A percentile compares a stretch with the other conserved stretches of the same genome.
These are phyloP conservation scores for Lacerta viridis DNA, from an alignment of 2,797 vertebrate species.

Conservation along the genomic window DNA sequence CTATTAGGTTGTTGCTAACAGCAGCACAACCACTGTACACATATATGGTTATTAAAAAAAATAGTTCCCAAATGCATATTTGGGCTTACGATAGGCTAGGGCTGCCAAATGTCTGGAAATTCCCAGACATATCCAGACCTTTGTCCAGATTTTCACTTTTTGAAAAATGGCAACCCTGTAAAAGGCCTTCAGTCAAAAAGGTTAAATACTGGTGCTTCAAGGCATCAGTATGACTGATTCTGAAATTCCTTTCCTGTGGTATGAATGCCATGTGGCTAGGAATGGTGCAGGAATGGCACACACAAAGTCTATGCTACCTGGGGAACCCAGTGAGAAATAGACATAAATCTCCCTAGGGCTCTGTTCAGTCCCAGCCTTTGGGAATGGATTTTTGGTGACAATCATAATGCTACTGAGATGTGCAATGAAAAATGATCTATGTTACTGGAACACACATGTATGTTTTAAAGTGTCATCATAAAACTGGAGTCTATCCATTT, in stretches of 20 bases:
- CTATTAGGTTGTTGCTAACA: not conserved
- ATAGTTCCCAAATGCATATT: not conserved
- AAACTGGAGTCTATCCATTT: slow-evolving; percentile 18
- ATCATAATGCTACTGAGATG: not conserved
- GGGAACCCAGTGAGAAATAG: too few relatives aligned
- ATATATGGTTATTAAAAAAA: not conserved
- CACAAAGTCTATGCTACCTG: not conserved
- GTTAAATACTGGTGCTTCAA: not conserved
- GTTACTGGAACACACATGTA: not conserved
- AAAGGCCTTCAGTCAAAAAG: not conserved
- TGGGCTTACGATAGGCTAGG: not conserved
- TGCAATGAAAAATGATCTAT: not conserved
- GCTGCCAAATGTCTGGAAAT: too few relatives aligned
- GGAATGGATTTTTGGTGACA: not conserved
- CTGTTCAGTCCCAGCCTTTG: not conserved
- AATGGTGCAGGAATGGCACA: not conserved
- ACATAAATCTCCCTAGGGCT: too few relatives aligned
- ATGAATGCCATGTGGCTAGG: too few relatives aligned
- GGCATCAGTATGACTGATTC: not conserved
- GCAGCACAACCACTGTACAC: not conserved
- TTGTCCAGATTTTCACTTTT: too few relatives aligned
- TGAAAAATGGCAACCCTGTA: too few relatives aligned
- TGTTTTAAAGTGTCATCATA: not conserved
- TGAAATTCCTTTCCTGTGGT: not conserved
- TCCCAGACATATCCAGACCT: too few relatives aligned